Evolutionary conservation across 37 sponge, comb jelly and placozoan species (phyloP), one percentile per base, ranked within the genome.

Genomic region (Ianthella basta): DNA sequence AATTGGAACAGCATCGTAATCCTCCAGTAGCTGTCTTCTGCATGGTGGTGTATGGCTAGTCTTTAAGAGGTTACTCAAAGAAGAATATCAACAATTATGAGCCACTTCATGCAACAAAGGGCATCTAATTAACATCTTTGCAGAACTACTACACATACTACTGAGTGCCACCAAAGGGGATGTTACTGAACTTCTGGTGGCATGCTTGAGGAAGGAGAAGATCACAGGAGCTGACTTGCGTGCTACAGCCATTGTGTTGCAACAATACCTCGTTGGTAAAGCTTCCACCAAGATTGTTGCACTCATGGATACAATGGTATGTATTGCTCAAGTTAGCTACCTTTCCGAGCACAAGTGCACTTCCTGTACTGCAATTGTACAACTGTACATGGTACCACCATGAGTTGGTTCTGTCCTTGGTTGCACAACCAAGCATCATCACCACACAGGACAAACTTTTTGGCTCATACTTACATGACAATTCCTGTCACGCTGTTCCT

Each of bases 81-180:
- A n/a, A n/a, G n/a, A n/a, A n/a, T n/a, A 55, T 84, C 50, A 24
- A 56, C n/a, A 72, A 84, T 30, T 84, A 59, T 55, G 84, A 84
- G 57, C 72, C 84, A 0, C 57, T 82, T 12, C 66, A 82, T 41
- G 83, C 20, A 40, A 69, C 36, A 69, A 84, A 70, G 84, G 84
- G 8, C 84, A 84, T 70, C 37, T 36, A 15, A 21, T 56, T 21
- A 64, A 84, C 37, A 33, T 84, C 23, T 59, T 84, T 16, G 29
- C 30, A 4, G 84, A 84, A 34, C 19, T 84, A 19, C 73, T 72
- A 69, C 36, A 41, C 34, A 21, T 84, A 32, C 73, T 84, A 24
- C 41, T n/a, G 15, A 15, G 29, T 23, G 30, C 40, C 29, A 38
- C 63, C 29, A 63, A 65, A 67, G 29, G 41, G 1, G 54, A 82